Evolutionary conservation across 1,140 invertebrate species (phyloP), one percentile per base, ranked within the genome.

Genomic region (Cydia strobilella): DNA sequence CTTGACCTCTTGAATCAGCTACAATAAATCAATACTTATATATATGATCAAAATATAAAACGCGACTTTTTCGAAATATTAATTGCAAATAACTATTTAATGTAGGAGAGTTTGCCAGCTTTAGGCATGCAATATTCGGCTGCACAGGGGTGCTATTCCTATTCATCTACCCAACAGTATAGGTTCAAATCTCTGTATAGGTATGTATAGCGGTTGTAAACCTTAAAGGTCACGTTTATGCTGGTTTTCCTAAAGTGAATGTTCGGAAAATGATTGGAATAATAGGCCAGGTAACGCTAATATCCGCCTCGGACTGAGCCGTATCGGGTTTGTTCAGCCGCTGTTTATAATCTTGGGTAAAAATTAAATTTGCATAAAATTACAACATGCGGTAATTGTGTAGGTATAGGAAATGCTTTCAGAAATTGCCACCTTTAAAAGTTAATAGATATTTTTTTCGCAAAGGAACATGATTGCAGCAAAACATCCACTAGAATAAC

Each of bases 261-360:
- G 20, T 13, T 54, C n/a, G 51, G 51, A 7, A n/a, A 54, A 18
- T 15, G 42, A 18, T 23, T 59, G 20, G 54, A 59, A 59, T 7
- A 59, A 59, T 59, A 59, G 18, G n/a, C 7, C 27, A 35, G 31
- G 65, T 39, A 65, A 31, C 5, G 63, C 63, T 65, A 31, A 65
- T 35, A 69, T 69, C 65, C 31, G 65, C 65, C 31, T 39, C 65
- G 65, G 65, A 18, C 65, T 18, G 7, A 59, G 65, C 35, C 25
- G 10, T 69, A 69, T 69, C 65, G 27, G 65, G 65, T 69, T 69
- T 69, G 65, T 20, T 42, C 65, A 69, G 65, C 15, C 12, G 63
- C 3, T 15, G 25, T 59, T 59, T 59, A 23, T 59, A 59, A 23
- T 59, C 54, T 20, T 20, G 7, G 20, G 18, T 20, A 23, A 59